Percentiles rank a stretch among this genome's conserved stretches.
Evolutionary conservation across 1,140 invertebrate species (phyloP).

Genomic region (Panulirus ornatus): DNA sequence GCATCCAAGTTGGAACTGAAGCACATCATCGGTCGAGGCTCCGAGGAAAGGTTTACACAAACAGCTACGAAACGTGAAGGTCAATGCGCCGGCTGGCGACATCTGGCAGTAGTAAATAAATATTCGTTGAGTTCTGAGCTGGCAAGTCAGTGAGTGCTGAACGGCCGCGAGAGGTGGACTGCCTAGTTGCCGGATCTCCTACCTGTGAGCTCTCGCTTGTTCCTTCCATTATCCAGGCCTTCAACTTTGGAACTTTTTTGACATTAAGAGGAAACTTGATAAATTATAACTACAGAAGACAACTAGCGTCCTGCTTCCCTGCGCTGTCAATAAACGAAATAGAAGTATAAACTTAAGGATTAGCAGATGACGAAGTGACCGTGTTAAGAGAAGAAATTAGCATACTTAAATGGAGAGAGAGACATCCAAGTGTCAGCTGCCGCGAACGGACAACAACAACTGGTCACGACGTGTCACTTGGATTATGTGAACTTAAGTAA

Average conservation of each 20-base stretch:
- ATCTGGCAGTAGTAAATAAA: conserved; percentile 69
- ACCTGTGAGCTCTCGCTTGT: neutral
- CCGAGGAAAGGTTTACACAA: conserved; percentile 21
- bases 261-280: no score
- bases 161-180: neutral
- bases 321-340: neutral
- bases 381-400: no score
- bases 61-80: conserved; percentile 7
- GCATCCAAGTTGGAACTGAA: no score
- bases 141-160: conserved; percentile 42
- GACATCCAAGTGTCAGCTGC: no score
- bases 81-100: conserved; percentile 35
- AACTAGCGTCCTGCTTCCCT: neutral
- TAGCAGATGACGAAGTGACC: no score
- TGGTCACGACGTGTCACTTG: no score
- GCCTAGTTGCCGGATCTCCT: neutral
- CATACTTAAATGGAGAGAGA: no score
- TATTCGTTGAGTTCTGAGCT: conserved; percentile 28
- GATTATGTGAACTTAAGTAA: no score
- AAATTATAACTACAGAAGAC: neutral
- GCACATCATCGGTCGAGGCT: neutral
- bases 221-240: neutral
- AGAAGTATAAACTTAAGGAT: neutral
- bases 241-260: no score
- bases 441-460: no score